Evolutionary conservation across 2,888 invertebrate species (phyloP).

Genomic region (Polia nebulosa): DNA sequence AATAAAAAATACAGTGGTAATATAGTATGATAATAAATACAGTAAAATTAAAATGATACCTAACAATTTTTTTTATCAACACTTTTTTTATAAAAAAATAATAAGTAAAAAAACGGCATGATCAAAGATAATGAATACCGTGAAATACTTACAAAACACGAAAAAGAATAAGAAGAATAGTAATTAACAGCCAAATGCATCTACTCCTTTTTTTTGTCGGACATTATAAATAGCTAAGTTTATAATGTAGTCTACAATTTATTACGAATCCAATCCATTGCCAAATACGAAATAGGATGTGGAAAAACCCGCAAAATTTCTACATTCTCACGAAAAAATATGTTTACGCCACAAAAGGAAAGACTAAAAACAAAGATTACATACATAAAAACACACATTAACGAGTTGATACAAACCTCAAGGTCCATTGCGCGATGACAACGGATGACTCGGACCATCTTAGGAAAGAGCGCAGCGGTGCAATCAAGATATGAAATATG

Average conservation of each 20-base stretch:
- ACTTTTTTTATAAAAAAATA: too few relatives aligned
- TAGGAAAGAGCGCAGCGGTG: conserved; percentile 61
- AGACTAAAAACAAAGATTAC: conserved; percentile 35
- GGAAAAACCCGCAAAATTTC: conserved; percentile 32
- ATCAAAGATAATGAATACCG: too few relatives aligned
- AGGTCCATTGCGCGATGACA: conserved; percentile 70
- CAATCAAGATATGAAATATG: conserved; percentile 38
- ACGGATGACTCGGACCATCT: conserved; percentile 41
- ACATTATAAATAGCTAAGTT: neutral
- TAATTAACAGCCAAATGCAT: neutral
- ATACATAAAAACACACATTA: conserved; percentile 29
- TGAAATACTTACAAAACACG: too few relatives aligned
- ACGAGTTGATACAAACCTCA: conserved; percentile 60
- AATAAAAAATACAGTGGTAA: too few relatives aligned
- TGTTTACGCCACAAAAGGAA: conserved; percentile 32
- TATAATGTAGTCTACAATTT: conserved; percentile 1
- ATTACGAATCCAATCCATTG: conserved; percentile 7
- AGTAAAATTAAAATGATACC: too few relatives aligned
- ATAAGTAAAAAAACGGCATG: too few relatives aligned
- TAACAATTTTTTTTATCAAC: too few relatives aligned
- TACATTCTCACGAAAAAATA: conserved; percentile 30
- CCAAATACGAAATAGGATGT: conserved; percentile 25
- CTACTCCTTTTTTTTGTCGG: neutral
- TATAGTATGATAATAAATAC: too few relatives aligned
- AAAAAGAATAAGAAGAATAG: too few relatives aligned